Evolutionary conservation across 2,113 vertebrate species (phyloP).

Genomic region (Erythrolamprus reginae): DNA sequence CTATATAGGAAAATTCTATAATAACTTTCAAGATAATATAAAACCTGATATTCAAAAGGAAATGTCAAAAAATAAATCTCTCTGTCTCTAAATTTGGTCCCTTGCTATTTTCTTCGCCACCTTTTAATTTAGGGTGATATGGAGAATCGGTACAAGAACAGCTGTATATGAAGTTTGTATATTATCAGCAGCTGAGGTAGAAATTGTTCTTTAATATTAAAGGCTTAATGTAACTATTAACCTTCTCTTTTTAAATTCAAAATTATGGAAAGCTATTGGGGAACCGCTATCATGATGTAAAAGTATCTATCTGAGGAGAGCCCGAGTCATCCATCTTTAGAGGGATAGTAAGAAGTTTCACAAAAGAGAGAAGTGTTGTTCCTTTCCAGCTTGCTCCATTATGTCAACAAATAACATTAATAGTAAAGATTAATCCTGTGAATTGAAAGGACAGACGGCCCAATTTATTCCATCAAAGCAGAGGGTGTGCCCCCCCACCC

Average conservation of each 20-base stretch:
- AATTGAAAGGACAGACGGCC: background rate
- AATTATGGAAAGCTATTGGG: background rate
- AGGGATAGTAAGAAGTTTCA: background rate
- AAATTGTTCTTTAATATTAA: background rate
- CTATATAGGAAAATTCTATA: conserved; percentile 26
- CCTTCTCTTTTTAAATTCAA: background rate
- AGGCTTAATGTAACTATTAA: background rate
- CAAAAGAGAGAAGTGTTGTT: background rate
- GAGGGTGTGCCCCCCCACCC: no score
- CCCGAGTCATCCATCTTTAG: conserved; percentile 14
- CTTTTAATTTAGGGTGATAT: conserved; percentile 27
- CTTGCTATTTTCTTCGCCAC: conserved; percentile 15
- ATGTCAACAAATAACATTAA: background rate
- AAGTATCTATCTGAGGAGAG: background rate
- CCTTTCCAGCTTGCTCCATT: background rate
- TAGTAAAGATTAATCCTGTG: background rate
- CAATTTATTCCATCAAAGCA: background rate
- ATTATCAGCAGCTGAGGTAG: background rate
- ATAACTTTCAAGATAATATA: background rate
- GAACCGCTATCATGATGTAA: background rate
- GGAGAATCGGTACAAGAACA: conserved; percentile 10
- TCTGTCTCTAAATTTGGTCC: conserved; percentile 6
- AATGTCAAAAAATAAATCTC: conserved; percentile 3
- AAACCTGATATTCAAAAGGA: background rate
- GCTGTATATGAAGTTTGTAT: background rate